A percentile compares a stretch with the other conserved stretches of the same genome.
These are phyloP conservation scores for Aporophyla lueneburgensis DNA, from an alignment of 2,888 invertebrate genomes.

Conservation along the genomic window DNA sequence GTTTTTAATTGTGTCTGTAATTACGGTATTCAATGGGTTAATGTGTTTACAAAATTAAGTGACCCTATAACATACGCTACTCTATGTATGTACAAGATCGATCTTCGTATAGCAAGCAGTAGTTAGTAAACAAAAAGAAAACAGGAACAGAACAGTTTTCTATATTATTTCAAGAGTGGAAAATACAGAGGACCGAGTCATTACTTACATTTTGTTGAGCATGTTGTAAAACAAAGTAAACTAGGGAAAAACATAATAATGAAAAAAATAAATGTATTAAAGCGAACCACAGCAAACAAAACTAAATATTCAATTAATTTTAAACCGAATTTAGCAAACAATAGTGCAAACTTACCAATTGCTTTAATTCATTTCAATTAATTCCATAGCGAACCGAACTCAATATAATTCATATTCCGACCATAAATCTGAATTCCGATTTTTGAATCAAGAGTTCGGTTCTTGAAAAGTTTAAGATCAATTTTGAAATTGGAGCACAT, in stretches of 20 bases:
- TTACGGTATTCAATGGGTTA: too few species aligned
- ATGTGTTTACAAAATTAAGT: too few species aligned
- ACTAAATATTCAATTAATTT: constrained; percentile 11
- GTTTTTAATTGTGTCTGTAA: too few species aligned
- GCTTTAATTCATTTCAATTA: constrained; percentile 25
- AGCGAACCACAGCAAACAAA: not conserved
- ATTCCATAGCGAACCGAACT: constrained; percentile 21
- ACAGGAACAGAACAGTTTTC: not conserved
- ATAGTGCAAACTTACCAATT: constrained; percentile 11
- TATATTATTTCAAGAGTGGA: not conserved
- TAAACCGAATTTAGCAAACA: constrained; percentile 6
- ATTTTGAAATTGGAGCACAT: constrained; percentile 33
- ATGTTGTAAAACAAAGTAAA: not conserved
- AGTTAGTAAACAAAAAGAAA: not conserved
- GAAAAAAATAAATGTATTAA: not conserved
- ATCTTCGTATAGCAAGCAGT: too few species aligned
- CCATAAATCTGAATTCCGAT: constrained; percentile 37
- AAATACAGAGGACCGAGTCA: not conserved
- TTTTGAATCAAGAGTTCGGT: not conserved
- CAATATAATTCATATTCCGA: constrained; percentile 37
- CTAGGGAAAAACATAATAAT: too few species aligned
- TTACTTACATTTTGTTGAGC: not conserved
- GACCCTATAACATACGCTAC: too few species aligned
- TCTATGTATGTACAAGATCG: too few species aligned
- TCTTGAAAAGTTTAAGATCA: constrained; percentile 23